Percentiles rank a stretch among this genome's conserved stretches.
Conservation (phyloP, 2,888 invertebrate genomes). For the Drosophila infuscata region DNA sequence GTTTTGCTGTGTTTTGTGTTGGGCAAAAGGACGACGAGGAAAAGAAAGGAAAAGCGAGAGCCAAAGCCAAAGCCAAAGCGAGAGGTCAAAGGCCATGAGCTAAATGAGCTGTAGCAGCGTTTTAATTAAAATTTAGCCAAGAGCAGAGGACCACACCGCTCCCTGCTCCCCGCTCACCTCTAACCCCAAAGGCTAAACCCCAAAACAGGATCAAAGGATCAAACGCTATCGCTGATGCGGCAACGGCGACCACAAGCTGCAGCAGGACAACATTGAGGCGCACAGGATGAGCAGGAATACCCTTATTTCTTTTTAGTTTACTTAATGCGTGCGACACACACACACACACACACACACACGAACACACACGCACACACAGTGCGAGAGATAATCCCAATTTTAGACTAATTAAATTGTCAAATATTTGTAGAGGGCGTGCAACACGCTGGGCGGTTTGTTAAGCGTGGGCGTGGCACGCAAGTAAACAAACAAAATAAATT, state of each 20-base stretch:
- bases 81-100: slow-evolving; percentile 44
- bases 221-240: slow-evolving; percentile 71
- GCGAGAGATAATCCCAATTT: slow-evolving; percentile 77
- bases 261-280: slow-evolving; percentile 21
- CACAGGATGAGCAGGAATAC: slow-evolving; percentile 1
- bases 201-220: slow-evolving; percentile 67
- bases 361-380: not conserved
- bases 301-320: slow-evolving; percentile 1
- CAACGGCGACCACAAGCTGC: slow-evolving; percentile 75
- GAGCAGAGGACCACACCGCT: not conserved
- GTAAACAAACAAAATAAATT: slow-evolving; percentile 29
- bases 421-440: slow-evolving; percentile 72
- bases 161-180: not conserved
- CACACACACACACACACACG: slow-evolving; percentile 4
- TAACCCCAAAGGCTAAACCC: slow-evolving; percentile 4
- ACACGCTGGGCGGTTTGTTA: slow-evolving; percentile 17
- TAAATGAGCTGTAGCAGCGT: slow-evolving; percentile 63
- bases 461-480: slow-evolving; percentile 39
- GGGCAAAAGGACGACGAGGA: slow-evolving; percentile 6
- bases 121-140: slow-evolving; percentile 69
- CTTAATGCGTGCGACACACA: slow-evolving; percentile 39
- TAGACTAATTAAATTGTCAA: slow-evolving; percentile 84
- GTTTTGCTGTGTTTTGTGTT: not conserved
- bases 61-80: slow-evolving; percentile 49
- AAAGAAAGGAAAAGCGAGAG: slow-evolving; percentile 20